Evolutionary conservation across 1,140 invertebrate species (phyloP), one percentile per base, ranked within the genome.

Genomic region (Philotrypesis tridentata): DNA sequence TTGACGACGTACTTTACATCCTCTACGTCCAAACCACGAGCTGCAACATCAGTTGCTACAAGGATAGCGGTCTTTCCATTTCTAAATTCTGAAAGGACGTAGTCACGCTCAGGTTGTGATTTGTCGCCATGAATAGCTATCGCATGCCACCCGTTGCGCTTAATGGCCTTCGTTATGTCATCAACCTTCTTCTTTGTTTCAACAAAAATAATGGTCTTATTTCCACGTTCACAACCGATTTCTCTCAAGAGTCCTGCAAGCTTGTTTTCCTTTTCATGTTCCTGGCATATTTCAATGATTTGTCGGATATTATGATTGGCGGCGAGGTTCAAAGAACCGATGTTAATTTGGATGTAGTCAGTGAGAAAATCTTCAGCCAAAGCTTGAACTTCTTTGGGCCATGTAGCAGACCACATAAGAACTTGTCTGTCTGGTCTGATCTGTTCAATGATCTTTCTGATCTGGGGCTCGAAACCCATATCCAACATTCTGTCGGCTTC

Each of bases 401-500:
- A 99, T 9, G 98, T 99, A n/a, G 98, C 98, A 68, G 97, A 98
- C 97, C 98, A 99, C 98, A 99, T 99, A 4, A 99, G 93, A 3
- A 98, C 97, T 92, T 99, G 98, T 68, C 98, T 93, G 89, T 99
- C 97, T 7, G 97, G 97, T 87, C 96, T 94, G 85, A 99, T 98
- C 90, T 99, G 98, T 88, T 98, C 96, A 82, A 99, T 96, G 83
- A 99, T 99, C 90, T 99, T 99, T 60, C 98, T 93, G 87, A 99
- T 99, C 91, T 99, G 99, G 0, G 99, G 99, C 90, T 99, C 99
- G 90, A 99, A 99, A 74, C 99, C 99, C 99, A 99, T 99, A 90
- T 97, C 96, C 33, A 96, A 88, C 96, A 97, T 97, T 70, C 96
- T 92, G 88, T 97, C 96, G 48, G 96, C 99, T 92, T 99, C 99